Conservation (phyloP, 2,888 invertebrate species). For the Strigamia crassipes region DNA sequence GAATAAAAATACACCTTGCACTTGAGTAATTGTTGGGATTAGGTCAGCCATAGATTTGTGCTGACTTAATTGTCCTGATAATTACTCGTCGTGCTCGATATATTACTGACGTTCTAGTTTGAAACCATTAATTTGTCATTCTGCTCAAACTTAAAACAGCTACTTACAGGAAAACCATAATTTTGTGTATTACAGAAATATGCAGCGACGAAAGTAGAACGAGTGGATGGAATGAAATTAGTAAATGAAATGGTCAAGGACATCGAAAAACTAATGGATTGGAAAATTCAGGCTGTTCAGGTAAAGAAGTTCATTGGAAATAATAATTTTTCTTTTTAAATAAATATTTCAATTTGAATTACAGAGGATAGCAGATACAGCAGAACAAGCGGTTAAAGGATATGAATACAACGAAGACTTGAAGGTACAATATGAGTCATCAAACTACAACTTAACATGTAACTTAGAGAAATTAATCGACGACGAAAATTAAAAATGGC, state of each 20-base stretch:
- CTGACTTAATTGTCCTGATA: too few relatives aligned
- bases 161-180: not conserved
- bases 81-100: too few relatives aligned
- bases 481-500: too few relatives aligned
- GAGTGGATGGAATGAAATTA: conserved; percentile 77
- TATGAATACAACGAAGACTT: conserved; percentile 63
- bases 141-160: not conserved
- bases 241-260: conserved; percentile 78
- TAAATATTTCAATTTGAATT: not conserved
- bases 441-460: too few relatives aligned
- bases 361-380: conserved; percentile 76
- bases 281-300: conserved; percentile 87
- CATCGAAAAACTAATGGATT: conserved; percentile 80
- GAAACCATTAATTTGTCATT: conserved; percentile 10
- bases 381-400: conserved; percentile 71
- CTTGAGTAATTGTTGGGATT: too few relatives aligned
- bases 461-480: too few relatives aligned
- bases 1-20: too few relatives aligned
- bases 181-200: conserved; percentile 18
- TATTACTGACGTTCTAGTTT: too few relatives aligned
- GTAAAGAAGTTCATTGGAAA: too few relatives aligned
- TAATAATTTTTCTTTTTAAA: conserved; percentile 53
- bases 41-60: too few relatives aligned
- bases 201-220: conserved; percentile 70
- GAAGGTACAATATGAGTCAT: conserved; percentile 49